Base-by-base conservation (phyloP, 1,140 invertebrate genomes). In the Heliconius congener region DNA sequence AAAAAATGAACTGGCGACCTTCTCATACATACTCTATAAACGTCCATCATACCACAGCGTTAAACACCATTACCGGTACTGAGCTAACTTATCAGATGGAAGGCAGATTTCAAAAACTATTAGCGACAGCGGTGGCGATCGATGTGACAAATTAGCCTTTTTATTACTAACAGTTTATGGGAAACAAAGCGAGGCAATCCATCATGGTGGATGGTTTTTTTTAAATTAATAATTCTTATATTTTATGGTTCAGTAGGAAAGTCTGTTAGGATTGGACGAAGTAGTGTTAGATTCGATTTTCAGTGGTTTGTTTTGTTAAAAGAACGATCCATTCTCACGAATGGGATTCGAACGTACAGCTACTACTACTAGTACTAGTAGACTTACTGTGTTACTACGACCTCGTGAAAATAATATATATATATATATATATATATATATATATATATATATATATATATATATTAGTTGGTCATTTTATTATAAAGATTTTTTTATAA, bases 61-160 rank as follows among this genome's bases (percentile, higher is more conserved):
- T 23, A 66, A 23, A 66, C 18, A 23, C 55, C 55, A 60, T 60
- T 60, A 60, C 19, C 19, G n/a, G 72, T 9, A 73, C 39, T 11
- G 27, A 50, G n/a, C 72, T 50, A 11, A 23, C 37, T 73, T 73
- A 73, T 73, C 72, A 73, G 72, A 73, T 73, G 72, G 19, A 50
- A 50, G 72, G 72, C 42, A 73, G 72, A 73, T 66, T 73, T 73
- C 72, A 50, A 73, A 73, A 73, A 50, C 72, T 46, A 73, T 73
- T 73, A 73, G 39, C 72, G 2, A 3, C 72, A 8, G 1, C 50
- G 50, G 0, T 18, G 1, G n/a, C 72, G 72, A 50, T 73, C 72
- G 72, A 73, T 73, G 72, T 73, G 72, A 73, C 72, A 73, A 73
- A 50, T 73, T 73, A 73, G 72, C 18, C 9, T 73, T 73, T 73